Evolutionary conservation across 2,113 vertebrate species (phyloP), one percentile per base, ranked within the genome.

Genomic region (Eonycteris spelaea): DNA sequence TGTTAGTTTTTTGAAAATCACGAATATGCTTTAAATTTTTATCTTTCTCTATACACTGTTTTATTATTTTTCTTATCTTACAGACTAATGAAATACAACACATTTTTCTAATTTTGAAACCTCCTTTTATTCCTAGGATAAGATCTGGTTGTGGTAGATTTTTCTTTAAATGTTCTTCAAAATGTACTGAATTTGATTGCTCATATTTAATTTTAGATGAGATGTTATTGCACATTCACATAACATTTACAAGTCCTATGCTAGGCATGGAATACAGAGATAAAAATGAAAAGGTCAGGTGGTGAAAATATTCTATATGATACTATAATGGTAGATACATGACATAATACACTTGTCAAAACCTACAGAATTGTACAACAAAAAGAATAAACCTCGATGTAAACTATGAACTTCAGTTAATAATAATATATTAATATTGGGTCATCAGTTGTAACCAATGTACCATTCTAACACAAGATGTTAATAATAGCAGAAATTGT

Each of bases 41-140:
- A 89, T 51, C 40, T 85, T 63, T 78, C 61, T 77, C 40, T 77
- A 16, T 40, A 45, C 74, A 57, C 45, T 86, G 68, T 67, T 91
- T 74, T 87, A 59, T 90, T 63, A 71, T 75, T 92, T 87, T 91
- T 91, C 75, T 75, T 91, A 94, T 89, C 79, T 92, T 53, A 94
- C 68, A 83, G 33, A 71, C 45, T 70, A 75, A 92, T 59, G 92
- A 92, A 63, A 55, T 84, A 79, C 38, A 79, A 77, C 16, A 79
- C 55, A 73, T 84, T 92, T 94, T 94, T 84, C 78, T 92, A 78
- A 92, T 85, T 96, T 85, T 89, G 89, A 89, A 55, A 28, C 38
- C 80, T 67, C 5, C 57, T 59, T 89, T 89, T 40, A 92, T 79
- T 85, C 22, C 71, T 70, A 92, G 40, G 38, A 79, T 78, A 95